Base-by-base conservation (phyloP, 2,888 invertebrate species). In the Ophion slaviceki region DNA sequence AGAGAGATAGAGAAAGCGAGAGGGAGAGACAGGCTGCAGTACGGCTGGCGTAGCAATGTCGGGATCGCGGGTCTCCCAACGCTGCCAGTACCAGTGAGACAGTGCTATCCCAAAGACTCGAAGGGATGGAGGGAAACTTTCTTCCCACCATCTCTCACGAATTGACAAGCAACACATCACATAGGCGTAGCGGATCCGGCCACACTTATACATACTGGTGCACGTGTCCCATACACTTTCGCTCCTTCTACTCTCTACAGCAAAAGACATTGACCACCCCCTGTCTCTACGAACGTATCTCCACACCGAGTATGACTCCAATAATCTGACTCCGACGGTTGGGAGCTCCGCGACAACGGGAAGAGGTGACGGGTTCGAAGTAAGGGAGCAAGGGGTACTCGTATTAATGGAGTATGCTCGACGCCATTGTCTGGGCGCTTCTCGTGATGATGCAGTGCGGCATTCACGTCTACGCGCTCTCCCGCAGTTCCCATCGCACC, bases 151-250 rank as follows among this genome's bases (percentile, higher is more conserved):
- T 93, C 90, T 87, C 89, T 92, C 92, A 91, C 88, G 90, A 90
- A 93, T 92, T 92, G 92, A 92, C 92, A 90, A 92, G 91, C 91
- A 90, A 92, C 92, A 91, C 91, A 91, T 91, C 92, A 90, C 92
- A 91, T 90, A 91, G 90, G 90, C 90, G 87, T 84, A 87, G 85
- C 75, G 61, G 77, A 11, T 83, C 83, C 70, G 74, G 84, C 78
- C 67, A 62, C 80, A 82, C 81, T 36, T 57, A 78, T 47, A 67
- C 53, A 5, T 28, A n/a, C 32, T 57, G 32, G 77, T 78, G 47
- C 28, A 74, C 70, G 40, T 66, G 66, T 62, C 61, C 59, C 75
- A 75, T 76, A 40, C 45, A 59, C 20, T 70, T 57, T 57, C 14
- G 3, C n/a, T 62, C 62, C 20, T 75, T 72, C 62, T 17, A 53